Evolutionary conservation across 2,888 invertebrate species (phyloP), one percentile per base, ranked within the genome.

Genomic region (Philopedon plagiatum): DNA sequence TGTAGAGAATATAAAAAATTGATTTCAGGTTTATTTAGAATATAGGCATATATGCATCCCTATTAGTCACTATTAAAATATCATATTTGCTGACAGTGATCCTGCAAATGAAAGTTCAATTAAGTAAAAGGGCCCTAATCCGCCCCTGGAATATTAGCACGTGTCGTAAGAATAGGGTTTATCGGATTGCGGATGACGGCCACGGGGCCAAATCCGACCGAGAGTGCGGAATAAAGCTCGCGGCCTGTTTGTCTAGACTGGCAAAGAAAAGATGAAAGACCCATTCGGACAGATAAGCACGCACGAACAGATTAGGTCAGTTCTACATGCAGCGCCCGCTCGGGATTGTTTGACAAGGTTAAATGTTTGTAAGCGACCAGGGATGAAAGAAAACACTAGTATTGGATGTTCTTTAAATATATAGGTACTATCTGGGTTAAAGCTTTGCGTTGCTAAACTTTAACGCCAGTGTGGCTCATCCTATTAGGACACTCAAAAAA

Each of bases 281-380:
- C 69, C 81, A 83, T 82, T 80, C 77, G 76, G 76, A 71, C 79
- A 82, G 81, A 83, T 83, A 82, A 82, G 81, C 81, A 81, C 81
- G 81, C 80, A 82, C 79, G 73, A 78, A 67, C 75, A 80, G 82
- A 83, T 83, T 82, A 82, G 76, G 77, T 76, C 75, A 72, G 76
- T 76, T 81, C 79, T 78, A 81, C 80, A 79, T 81, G 79, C 81
- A 80, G 15, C 39, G 57, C 72, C 62, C 58, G 73, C 64, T 60
- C 65, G 49, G 34, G 60, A 26, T 44, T 63, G 70, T 57, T 64
- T 46, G 46, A 63, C 63, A 69, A 32, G 66, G 64, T 75, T 73
- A 75, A 72, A 76, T 75, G 77, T 76, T 75, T 73, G 19, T 3
- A n/a, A 13, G 13, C 26, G 13, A 39, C 1, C 13, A 39, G 4